Base-by-base conservation (phyloP, 2,113 vertebrate species). In the Triplophysa rosa region DNA sequence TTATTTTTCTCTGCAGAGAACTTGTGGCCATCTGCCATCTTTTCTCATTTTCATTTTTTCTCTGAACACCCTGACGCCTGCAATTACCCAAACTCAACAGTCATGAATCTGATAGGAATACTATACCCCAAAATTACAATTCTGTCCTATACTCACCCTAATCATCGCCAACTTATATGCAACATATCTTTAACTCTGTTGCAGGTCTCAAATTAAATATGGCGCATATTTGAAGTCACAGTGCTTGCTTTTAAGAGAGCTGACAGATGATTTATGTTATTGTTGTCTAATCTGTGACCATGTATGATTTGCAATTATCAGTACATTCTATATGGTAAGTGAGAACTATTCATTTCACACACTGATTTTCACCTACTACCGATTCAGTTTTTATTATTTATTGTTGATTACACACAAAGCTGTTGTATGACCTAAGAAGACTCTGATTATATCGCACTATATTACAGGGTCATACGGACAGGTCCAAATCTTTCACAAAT, bases 1-100 rank as follows among this genome's bases (percentile, higher is more conserved):
- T 42, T 84, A 19, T 58, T 74, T 62, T 37, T 54, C 62, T 67
- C 47, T 40, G 62, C 29, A 40, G 49, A 73, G 12, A 72, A 80
- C 62, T 40, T 40, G 67, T 71, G 67, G 45, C 67, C 24, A 40
- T 64, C 33, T 70, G 59, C n/a, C 23, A 17, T 63, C 26, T 47
- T 13, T 6, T 0, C 40, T 21, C 17, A 1, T 24, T 29, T 70
- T 49, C 23, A 64, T 37, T 64, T 54, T 14, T 56, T n/a, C 14
- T 47, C 26, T 37, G 13, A 26, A 68, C 16, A 69, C 67, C 64
- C 26, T 37, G 29, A 71, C 23, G n/a, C 4, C 2, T 37, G 23
- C 37, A n/a, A 33, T 58, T 23, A 54, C 19, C 69, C 33, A 14
- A 37, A 21, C 16, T 7, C 5, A 37, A 69, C 11, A 56, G 52